Conservation (phyloP, 1,140 invertebrate species). For the Dolichoris vasculosae region DNA sequence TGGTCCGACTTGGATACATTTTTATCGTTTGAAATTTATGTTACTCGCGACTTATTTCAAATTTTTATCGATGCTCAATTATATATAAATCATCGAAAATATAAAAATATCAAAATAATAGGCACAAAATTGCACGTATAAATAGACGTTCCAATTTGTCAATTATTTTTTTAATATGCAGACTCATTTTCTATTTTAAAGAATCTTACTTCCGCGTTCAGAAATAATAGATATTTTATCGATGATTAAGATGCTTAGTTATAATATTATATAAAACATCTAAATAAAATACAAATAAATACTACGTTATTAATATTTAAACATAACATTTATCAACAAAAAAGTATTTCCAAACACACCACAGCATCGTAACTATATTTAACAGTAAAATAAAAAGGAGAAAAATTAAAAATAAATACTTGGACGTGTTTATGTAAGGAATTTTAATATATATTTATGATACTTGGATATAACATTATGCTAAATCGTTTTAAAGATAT, state of each 20-base stretch:
- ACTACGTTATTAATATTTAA: background rate
- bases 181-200: background rate
- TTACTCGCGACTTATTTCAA: background rate
- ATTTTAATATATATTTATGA: slow-evolving; percentile 3
- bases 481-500: background rate
- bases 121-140: background rate
- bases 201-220: background rate
- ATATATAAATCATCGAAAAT: background rate
- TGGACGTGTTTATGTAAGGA: background rate
- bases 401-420: slow-evolving; percentile 1
- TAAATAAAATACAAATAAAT: background rate
- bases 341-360: background rate
- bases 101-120: background rate
- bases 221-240: background rate
- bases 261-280: background rate
- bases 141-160: too few relatives aligned
- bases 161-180: background rate
- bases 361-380: background rate
- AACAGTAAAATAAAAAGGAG: background rate
- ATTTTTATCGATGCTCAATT: background rate
- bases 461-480: background rate
- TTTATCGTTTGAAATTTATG: background rate
- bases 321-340: background rate
- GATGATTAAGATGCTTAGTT: background rate
- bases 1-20: background rate